These are phyloP conservation scores for Drosophila prostipennis DNA, from an alignment of 2,888 invertebrate genomes.

Conservation along the genomic window DNA sequence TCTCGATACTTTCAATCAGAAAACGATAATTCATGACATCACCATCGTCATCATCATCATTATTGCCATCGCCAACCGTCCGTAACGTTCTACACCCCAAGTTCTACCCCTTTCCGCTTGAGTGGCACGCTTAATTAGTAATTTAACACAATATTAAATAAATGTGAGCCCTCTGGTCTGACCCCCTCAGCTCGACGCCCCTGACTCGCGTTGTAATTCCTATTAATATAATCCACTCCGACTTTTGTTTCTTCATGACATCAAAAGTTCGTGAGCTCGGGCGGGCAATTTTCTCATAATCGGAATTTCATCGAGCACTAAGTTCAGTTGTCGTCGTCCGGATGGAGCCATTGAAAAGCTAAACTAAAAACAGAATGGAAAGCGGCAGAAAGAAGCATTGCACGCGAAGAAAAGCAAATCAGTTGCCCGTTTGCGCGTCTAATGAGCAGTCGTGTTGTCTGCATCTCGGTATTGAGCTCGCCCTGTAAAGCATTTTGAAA, in stretches of 20 bases:
- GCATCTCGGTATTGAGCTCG: slow-evolving; percentile 1
- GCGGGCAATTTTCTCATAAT: slow-evolving; percentile 54
- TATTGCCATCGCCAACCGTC: slow-evolving; percentile 48
- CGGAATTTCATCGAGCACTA: slow-evolving; percentile 58
- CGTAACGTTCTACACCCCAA: slow-evolving; percentile 45
- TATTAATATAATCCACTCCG: slow-evolving; percentile 66
- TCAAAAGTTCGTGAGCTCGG: slow-evolving; percentile 68
- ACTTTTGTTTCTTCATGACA: slow-evolving; percentile 61
- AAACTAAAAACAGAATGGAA: slow-evolving; percentile 13
- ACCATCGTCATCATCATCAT: slow-evolving; percentile 68
- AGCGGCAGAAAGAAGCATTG: slow-evolving; percentile 32
- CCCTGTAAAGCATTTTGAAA: no score
- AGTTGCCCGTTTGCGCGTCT: slow-evolving; percentile 57
- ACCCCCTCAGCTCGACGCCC: slow-evolving; percentile 1
- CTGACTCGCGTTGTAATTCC: slow-evolving; percentile 62
- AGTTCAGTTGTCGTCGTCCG: slow-evolving; percentile 2
- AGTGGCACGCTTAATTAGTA: slow-evolving; percentile 70
- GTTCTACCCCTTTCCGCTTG: slow-evolving; percentile 48
- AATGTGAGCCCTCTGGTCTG: slow-evolving; percentile 49
- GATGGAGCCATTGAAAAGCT: slow-evolving; percentile 31
- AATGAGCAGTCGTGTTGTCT: slow-evolving; percentile 46
- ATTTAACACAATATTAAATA: slow-evolving; percentile 77
- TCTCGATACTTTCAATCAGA: slow-evolving; percentile 79
- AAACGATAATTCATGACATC: slow-evolving; percentile 81
- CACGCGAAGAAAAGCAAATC: slow-evolving; percentile 40